phyloP scores from a whole-genome alignment of 2,888 invertebrate genomes.

The Caenorhabditis imperialis region DNA sequence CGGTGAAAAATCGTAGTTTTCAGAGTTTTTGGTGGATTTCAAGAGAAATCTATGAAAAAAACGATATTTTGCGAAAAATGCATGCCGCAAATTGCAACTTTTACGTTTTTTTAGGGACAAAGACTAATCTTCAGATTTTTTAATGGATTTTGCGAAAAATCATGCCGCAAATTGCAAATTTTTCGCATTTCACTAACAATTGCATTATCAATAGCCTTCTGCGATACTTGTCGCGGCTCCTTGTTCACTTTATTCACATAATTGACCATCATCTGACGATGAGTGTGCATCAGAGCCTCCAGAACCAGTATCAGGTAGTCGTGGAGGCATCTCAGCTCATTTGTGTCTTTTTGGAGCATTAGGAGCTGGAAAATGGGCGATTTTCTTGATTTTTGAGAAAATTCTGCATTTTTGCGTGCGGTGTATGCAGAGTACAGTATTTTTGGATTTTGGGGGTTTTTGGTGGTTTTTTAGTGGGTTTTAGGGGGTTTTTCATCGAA shows the following conservation, averaged over 20 bases:
- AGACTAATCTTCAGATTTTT: too few species aligned
- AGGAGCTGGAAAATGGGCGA: slow-evolving; percentile 27
- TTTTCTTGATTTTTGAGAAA: too few species aligned
- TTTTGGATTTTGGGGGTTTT: not conserved
- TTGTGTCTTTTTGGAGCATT: slow-evolving; percentile 33
- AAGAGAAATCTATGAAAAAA: too few species aligned
- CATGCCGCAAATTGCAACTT: not conserved
- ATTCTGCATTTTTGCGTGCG: too few species aligned
- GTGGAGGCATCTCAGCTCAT: slow-evolving; percentile 41
- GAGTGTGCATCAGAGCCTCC: slow-evolving; percentile 44
- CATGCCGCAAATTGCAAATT: too few species aligned
- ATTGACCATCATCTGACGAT: slow-evolving; percentile 45
- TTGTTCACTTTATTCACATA: slow-evolving; percentile 32
- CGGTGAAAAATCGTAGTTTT: too few species aligned
- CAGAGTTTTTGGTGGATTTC: too few species aligned
- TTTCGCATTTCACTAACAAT: slow-evolving; percentile 8
- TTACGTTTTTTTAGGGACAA: not conserved
- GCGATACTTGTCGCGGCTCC: slow-evolving; percentile 17
- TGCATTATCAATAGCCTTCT: slow-evolving; percentile 21
- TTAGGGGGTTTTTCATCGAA: too few species aligned
- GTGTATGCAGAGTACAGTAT: not conserved
- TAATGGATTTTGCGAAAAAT: too few species aligned
- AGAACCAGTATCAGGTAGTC: slow-evolving; percentile 45
- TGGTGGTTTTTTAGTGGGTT: too few species aligned
- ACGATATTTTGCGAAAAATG: too few species aligned